Evolutionary conservation across 2,113 vertebrate species (phyloP).

Genomic region (Rana temporaria): DNA sequence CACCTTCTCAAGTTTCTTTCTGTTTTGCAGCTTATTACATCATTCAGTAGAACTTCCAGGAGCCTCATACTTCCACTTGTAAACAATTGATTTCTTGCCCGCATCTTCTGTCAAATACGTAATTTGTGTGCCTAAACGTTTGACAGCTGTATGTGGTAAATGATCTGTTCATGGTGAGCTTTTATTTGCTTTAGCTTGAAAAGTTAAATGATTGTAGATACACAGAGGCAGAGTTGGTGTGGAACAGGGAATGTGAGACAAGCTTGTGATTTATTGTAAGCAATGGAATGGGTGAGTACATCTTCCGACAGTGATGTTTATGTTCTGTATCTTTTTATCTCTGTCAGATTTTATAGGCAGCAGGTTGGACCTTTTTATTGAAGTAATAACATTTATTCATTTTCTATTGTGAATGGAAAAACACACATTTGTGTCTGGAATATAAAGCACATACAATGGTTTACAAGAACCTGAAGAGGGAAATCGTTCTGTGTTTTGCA

Average conservation of each 20-base stretch:
- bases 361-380: background rate
- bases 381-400: background rate
- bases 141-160: constrained; percentile 29
- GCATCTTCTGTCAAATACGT: background rate
- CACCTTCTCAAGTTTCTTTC: constrained; percentile 30
- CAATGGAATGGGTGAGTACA: background rate
- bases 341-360: background rate
- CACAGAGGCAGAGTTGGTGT: background rate
- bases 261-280: background rate
- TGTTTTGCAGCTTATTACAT: constrained; percentile 10
- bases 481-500: background rate
- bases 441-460: constrained; percentile 38
- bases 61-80: constrained; percentile 15
- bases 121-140: constrained; percentile 31
- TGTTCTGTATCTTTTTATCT: background rate
- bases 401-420: background rate
- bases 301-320: background rate
- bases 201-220: constrained; percentile 9
- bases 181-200: constrained; percentile 6
- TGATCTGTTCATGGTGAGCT: background rate
- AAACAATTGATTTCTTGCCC: background rate
- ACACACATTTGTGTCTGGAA: background rate
- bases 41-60: constrained; percentile 14
- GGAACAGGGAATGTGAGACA: background rate
- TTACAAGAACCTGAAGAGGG: background rate